phyloP scores from a whole-genome alignment of 2,797 vertebrate species.

The Sebastolobus altivelis region DNA sequence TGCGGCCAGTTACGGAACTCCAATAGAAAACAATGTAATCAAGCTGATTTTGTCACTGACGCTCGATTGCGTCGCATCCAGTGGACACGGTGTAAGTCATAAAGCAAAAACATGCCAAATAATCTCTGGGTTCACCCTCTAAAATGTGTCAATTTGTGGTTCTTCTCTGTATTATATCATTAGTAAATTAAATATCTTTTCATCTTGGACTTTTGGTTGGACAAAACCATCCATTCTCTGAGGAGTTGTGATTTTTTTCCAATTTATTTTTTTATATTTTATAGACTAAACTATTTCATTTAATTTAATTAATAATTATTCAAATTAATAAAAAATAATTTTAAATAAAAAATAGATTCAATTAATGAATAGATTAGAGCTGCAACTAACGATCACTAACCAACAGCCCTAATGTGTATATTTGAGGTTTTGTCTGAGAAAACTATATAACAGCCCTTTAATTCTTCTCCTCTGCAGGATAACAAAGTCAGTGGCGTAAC shows the following conservation, averaged over 20 bases:
- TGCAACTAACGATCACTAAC: too few species aligned
- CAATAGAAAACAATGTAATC: too few species aligned
- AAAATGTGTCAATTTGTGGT: not conserved
- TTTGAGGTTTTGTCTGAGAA: not conserved
- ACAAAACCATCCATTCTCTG: not conserved
- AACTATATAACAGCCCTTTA: not conserved
- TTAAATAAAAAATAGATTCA: not conserved
- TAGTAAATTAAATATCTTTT: not conserved
- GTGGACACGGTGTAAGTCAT: not conserved
- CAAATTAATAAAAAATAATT: not conserved
- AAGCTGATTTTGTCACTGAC: too few species aligned
- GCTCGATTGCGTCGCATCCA: too few species aligned
- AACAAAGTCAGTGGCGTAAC: constrained; percentile 97
- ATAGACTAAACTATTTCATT: too few species aligned
- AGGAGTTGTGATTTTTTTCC: not conserved
- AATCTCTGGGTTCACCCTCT: not conserved
- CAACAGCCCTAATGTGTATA: not conserved
- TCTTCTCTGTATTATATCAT: not conserved
- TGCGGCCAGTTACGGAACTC: too few species aligned
- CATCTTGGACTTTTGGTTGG: not conserved
- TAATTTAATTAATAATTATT: not conserved
- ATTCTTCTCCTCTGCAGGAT: constrained; percentile 82
- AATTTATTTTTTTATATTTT: too few species aligned
- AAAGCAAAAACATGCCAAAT: not conserved
- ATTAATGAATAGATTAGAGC: not conserved